These are phyloP conservation scores for Champsocephalus gunnari DNA, from an alignment of 2,797 vertebrate species.

Conservation along the genomic window DNA sequence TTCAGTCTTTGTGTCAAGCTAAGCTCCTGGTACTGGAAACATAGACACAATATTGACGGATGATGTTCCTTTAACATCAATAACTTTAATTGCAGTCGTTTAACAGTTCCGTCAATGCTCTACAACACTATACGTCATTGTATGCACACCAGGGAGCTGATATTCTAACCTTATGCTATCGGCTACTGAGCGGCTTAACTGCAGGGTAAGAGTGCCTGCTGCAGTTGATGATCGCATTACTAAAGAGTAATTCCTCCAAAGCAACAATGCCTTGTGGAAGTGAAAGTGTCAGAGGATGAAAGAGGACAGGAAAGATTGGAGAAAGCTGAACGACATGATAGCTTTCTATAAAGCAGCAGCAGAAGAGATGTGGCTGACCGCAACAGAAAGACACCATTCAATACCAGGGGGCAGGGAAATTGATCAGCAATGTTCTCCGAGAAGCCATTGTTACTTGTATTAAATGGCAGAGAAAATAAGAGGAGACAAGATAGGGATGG, in stretches of 20 bases:
- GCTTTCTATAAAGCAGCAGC: constrained; percentile 24
- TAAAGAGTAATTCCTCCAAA: constrained; percentile 54
- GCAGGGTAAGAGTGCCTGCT: constrained; percentile 38
- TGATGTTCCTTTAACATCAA: background rate
- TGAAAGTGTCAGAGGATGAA: constrained; percentile 36
- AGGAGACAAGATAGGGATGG: constrained; percentile 35
- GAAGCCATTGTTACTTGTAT: constrained; percentile 59
- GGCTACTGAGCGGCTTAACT: constrained; percentile 26
- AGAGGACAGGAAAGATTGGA: constrained; percentile 26
- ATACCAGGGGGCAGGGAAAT: constrained; percentile 48
- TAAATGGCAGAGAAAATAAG: constrained; percentile 50
- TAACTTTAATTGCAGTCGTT: background rate
- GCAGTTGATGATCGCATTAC: constrained; percentile 44
- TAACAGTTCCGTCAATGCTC: background rate
- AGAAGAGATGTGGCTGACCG: constrained; percentile 29
- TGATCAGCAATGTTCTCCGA: constrained; percentile 55
- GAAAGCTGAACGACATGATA: constrained; percentile 23
- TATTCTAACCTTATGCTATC: constrained; percentile 14
- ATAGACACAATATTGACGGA: background rate
- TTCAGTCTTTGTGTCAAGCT: background rate
- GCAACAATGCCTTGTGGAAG: constrained; percentile 57
- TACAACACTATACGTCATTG: constrained; percentile 11
- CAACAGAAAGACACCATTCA: constrained; percentile 63
- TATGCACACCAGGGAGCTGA: constrained; percentile 1
- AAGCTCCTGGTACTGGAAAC: background rate